Evolutionary conservation across 2,797 vertebrate genomes (phyloP).

Genomic region (Gymnothorax reevesii): DNA sequence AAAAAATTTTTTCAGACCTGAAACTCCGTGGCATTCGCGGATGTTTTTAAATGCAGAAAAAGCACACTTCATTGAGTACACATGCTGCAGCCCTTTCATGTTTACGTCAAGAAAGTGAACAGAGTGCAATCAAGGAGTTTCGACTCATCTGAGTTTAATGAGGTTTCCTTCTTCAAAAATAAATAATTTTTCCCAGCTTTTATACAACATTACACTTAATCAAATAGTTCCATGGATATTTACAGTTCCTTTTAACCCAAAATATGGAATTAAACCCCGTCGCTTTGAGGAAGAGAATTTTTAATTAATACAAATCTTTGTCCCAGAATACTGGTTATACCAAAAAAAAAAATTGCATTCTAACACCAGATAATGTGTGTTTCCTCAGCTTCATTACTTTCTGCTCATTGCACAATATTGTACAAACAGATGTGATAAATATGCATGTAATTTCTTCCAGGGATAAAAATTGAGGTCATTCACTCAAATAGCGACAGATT

Average conservation of each 20-base stretch:
- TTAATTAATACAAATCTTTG: background rate
- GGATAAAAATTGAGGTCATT: background rate
- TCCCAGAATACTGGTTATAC: background rate
- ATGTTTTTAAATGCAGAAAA: too few relatives aligned
- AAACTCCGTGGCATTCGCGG: too few relatives aligned
- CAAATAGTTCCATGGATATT: background rate
- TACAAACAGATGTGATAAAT: background rate
- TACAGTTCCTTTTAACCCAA: background rate
- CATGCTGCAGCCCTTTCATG: too few relatives aligned
- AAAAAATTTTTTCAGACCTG: too few relatives aligned
- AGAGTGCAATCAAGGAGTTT: too few relatives aligned
- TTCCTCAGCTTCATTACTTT: background rate
- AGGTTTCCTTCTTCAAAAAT: background rate
- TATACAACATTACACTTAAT: background rate
- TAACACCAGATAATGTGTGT: background rate
- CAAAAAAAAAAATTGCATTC: background rate
- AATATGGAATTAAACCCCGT: background rate
- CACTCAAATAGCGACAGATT: background rate
- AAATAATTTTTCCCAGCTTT: background rate
- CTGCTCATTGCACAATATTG: background rate
- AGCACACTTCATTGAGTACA: too few relatives aligned
- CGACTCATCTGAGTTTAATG: background rate
- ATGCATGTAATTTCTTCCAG: constrained; percentile 17
- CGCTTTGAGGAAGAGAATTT: background rate
- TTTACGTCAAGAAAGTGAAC: too few relatives aligned